A percentile compares a stretch with the other conserved stretches of the same genome.
Evolutionary conservation across 2,888 invertebrate species (phyloP).

Genomic region (Pharmacophagus antenor): DNA sequence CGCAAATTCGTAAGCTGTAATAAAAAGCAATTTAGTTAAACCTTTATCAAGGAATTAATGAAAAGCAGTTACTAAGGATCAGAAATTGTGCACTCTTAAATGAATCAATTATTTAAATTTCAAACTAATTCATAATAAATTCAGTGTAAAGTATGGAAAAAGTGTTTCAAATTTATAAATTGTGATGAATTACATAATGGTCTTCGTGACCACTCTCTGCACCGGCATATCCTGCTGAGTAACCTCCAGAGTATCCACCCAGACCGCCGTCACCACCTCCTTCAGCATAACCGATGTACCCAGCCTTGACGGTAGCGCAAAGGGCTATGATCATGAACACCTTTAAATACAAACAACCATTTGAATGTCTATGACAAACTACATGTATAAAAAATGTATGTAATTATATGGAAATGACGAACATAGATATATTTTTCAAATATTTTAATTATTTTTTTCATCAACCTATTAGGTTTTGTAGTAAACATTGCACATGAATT

Average conservation of each 20-base stretch:
- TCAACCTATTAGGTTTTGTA: no score
- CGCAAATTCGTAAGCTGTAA: no score
- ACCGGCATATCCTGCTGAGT: conserved; percentile 40
- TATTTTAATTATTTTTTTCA: no score
- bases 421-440: not conserved
- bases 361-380: no score
- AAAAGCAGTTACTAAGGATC: no score
- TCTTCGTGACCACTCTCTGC: conserved; percentile 52
- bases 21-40: no score
- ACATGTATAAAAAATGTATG: not conserved
- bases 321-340: conserved; percentile 52
- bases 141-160: no score
- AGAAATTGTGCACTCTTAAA: no score
- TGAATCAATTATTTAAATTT: no score
- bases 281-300: conserved; percentile 53
- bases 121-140: no score
- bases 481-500: no score
- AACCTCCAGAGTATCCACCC: conserved; percentile 34
- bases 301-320: conserved; percentile 54
- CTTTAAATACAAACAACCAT: conserved; percentile 43
- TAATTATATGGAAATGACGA: not conserved
- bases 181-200: conserved; percentile 55
- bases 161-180: not conserved
- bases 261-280: conserved; percentile 36
- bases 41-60: no score